Base-by-base conservation (phyloP, 2,888 invertebrate genomes). In the Heliconius cydno region DNA sequence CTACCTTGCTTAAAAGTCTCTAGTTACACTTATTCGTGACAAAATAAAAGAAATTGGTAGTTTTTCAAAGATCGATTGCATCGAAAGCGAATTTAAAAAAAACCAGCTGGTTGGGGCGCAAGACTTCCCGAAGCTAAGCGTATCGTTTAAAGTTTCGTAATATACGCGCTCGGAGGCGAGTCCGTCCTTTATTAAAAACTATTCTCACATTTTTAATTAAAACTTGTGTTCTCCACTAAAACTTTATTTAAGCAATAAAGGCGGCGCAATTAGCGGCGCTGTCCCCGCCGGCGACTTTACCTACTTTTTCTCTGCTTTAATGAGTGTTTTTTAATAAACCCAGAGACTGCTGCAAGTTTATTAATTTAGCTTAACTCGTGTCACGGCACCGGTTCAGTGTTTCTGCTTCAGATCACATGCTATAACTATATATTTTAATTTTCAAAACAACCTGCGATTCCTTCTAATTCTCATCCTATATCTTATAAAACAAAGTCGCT, bases 241-340 rank as follows among this genome's bases (percentile, higher is more conserved):
- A 95, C 94, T 94, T 95, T 95, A 95, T 94, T 94, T 94, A 92
- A 95, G 95, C 94, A 94, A 95, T 95, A 95, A 95, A 94, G 93
- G 94, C 92, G 91, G 92, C 90, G 94, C 94, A 95, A 95, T 95
- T 95, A 95, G 95, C 92, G 94, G 90, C 92, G 91, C 93, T 94
- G 95, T 94, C 94, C 94, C 93, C 94, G 91, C 90, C 93, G 93
- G 94, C 94, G 92, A 95, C 94, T 94, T 95, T 94, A 93, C 95
- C 94, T 92, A 95, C 94, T 94, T 94, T 92, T 93, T 92, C 92
- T 92, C 90, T 89, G 93, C 92, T 94, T 94, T 94, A 94, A 95
- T 94, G 94, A 94, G 94, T 93, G 93, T 94, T 95, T 95, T 95
- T 94, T 94, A 94, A 94, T 94, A 95, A 94, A 95, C 92, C 92